Conservation (phyloP, 2,888 invertebrate genomes). For the Caenorhabditis wallacei region DNA sequence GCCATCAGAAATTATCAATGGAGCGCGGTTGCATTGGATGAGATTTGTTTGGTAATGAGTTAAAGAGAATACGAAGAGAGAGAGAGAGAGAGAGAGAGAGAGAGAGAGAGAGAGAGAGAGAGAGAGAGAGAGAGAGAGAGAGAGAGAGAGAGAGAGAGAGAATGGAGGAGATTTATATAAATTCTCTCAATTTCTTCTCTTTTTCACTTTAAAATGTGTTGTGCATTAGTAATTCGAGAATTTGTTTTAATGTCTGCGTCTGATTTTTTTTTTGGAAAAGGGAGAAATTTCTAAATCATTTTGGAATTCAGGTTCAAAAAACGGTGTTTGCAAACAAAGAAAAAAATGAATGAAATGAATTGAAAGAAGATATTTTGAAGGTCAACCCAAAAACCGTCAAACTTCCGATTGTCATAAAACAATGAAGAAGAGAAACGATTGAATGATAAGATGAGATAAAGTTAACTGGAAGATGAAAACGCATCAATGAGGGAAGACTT, state of each 20-base stretch:
- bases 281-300: not conserved
- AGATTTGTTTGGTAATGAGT: not conserved
- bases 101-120: not conserved
- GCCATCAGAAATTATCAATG: not conserved
- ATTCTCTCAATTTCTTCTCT: conserved; percentile 9
- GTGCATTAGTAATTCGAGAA: conserved; percentile 58
- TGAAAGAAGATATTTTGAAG: conserved; percentile 34
- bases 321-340: not conserved
- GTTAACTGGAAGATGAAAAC: conserved; percentile 1
- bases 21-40: not conserved
- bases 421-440: not conserved
- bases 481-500: not conserved
- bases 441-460: conserved; percentile 2
- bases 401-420: conserved; percentile 56
- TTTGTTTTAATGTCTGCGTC: conserved; percentile 43
- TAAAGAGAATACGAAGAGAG: conserved; percentile 2
- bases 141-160: too few species aligned
- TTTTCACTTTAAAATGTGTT: conserved; percentile 39
- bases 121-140: not conserved
- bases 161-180: conserved; percentile 9
- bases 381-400: conserved; percentile 25
- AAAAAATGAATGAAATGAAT: conserved; percentile 9
- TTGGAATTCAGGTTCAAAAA: conserved; percentile 20
- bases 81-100: not conserved
- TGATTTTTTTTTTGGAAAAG: not conserved